phyloP scores from a whole-genome alignment of 1,140 invertebrate genomes.

The Sminthurides bifidus region DNA sequence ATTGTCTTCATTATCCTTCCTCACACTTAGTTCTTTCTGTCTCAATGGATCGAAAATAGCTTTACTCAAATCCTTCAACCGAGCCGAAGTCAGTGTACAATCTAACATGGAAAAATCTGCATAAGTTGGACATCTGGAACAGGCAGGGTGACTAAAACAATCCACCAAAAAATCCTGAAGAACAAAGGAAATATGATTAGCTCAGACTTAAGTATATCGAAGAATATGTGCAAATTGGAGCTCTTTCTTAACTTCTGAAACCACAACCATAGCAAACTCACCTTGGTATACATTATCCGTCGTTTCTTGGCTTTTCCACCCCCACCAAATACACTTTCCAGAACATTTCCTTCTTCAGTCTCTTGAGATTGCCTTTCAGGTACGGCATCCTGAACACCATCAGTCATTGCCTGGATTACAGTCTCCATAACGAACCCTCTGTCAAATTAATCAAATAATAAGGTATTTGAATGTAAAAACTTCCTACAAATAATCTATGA shows the following conservation, averaged over 20 bases:
- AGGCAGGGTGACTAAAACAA: constrained; percentile 23
- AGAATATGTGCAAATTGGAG: no score
- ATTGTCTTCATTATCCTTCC: constrained; percentile 22
- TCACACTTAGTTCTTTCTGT: constrained; percentile 12
- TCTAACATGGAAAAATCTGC: no score
- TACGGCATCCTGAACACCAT: neutral
- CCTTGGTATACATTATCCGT: constrained; percentile 7
- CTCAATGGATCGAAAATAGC: neutral
- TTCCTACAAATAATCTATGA: no score
- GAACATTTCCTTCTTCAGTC: constrained; percentile 2
- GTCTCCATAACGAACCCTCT: no score
- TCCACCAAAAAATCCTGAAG: constrained; percentile 21
- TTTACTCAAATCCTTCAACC: constrained; percentile 9
- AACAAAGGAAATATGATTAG: no score
- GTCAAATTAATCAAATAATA: no score
- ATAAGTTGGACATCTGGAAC: constrained; percentile 15
- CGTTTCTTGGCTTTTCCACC: neutral
- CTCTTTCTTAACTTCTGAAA: neutral
- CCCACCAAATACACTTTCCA: neutral
- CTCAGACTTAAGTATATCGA: no score
- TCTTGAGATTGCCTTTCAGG: neutral
- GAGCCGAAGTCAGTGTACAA: constrained; percentile 8
- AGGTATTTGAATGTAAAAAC: no score
- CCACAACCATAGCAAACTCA: neutral
- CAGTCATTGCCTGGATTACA: no score